Percentiles rank a stretch among this genome's conserved stretches.
Conservation (phyloP, 2,888 invertebrate species). For the Sialis fuliginosa region DNA sequence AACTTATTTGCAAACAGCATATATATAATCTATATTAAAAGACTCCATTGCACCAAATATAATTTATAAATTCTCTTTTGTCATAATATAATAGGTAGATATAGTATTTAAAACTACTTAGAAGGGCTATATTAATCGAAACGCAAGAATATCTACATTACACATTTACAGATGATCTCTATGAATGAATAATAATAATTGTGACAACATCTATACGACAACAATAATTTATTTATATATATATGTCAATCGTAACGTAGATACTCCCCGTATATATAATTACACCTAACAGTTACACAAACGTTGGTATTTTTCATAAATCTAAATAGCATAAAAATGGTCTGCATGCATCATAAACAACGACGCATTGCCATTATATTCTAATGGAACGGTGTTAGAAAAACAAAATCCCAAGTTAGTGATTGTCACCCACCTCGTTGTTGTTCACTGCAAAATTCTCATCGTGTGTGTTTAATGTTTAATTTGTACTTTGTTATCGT, state of each 20-base stretch:
- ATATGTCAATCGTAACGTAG: background rate
- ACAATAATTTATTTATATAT: background rate
- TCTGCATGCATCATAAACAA: conserved; percentile 2
- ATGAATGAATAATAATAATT: too few relatives aligned
- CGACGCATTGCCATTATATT: background rate
- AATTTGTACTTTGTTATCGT: too few relatives aligned
- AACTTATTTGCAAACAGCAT: conserved; percentile 1
- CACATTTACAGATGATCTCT: too few relatives aligned
- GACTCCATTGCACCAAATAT: conserved; percentile 3
- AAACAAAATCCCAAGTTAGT: background rate
- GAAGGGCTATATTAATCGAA: background rate
- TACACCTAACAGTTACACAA: conserved; percentile 3
- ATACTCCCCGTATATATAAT: background rate
- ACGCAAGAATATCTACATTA: too few relatives aligned
- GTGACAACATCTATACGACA: background rate
- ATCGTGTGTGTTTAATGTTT: too few relatives aligned
- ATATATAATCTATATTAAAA: conserved; percentile 1
- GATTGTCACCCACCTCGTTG: too few relatives aligned
- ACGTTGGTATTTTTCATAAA: background rate
- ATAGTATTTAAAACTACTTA: conserved; percentile 1
- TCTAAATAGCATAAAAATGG: conserved; percentile 5
- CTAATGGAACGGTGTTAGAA: background rate
- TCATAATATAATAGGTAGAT: background rate
- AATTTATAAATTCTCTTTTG: background rate
- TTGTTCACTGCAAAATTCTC: too few relatives aligned